Evolutionary conservation across 2,113 vertebrate genomes (phyloP).

Genomic region (Promerops cafer): DNA sequence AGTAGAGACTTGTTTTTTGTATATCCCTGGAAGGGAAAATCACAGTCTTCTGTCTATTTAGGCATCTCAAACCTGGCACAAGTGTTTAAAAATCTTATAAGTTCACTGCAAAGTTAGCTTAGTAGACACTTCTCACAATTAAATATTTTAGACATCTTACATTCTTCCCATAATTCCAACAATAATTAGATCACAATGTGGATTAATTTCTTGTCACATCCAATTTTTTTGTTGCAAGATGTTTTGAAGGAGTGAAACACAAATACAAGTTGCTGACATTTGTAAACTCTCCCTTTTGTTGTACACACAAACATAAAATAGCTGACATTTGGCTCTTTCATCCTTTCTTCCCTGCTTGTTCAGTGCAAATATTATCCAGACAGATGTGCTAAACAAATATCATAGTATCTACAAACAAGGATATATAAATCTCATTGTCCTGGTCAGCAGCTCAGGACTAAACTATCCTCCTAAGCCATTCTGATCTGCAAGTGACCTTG

Average conservation of each 20-base stretch:
- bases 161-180: constrained; percentile 65
- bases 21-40: not conserved
- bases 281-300: not conserved
- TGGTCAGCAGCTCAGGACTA: not conserved
- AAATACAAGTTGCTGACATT: constrained; percentile 21
- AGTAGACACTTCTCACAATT: constrained; percentile 63
- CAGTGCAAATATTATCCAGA: constrained; percentile 2
- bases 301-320: not conserved
- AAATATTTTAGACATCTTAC: constrained; percentile 69
- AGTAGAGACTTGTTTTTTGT: not conserved
- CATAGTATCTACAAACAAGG: not conserved
- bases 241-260: constrained; percentile 25
- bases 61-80: not conserved
- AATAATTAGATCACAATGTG: constrained; percentile 70
- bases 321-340: not conserved
- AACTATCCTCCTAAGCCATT: not conserved
- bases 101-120: constrained; percentile 42
- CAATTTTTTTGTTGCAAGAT: constrained; percentile 63
- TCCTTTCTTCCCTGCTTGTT: not conserved
- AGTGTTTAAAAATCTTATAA: constrained; percentile 27
- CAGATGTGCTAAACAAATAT: not conserved
- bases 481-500: not conserved
- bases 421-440: not conserved
- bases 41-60: not conserved
- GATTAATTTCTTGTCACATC: constrained; percentile 76